These are phyloP conservation scores for Thyatira batis DNA, from an alignment of 2,888 invertebrate genomes.

Conservation along the genomic window DNA sequence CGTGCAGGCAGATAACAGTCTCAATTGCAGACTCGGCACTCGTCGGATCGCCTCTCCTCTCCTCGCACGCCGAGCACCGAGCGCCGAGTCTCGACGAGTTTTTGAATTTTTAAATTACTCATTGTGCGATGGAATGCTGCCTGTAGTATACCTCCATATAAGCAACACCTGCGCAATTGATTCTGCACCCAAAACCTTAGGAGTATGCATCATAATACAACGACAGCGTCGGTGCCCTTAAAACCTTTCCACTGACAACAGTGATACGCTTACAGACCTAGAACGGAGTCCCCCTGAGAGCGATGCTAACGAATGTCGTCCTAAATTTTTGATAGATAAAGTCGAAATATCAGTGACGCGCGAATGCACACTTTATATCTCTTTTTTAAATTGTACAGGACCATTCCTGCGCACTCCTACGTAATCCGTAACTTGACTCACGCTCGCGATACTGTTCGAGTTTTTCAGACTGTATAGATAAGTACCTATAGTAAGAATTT, in stretches of 20 bases:
- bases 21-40: conserved; percentile 75
- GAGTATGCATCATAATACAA: conserved; percentile 62
- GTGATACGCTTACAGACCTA: conserved; percentile 65
- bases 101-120: conserved; percentile 84
- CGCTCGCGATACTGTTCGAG: conserved; percentile 45
- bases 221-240: conserved; percentile 31
- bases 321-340: conserved; percentile 77
- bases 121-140: conserved; percentile 80
- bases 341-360: conserved; percentile 64
- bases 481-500: conserved; percentile 26
- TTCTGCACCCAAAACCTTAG: conserved; percentile 62
- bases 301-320: conserved; percentile 76
- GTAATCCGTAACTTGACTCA: conserved; percentile 67
- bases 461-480: conserved; percentile 23
- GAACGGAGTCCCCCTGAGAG: conserved; percentile 69
- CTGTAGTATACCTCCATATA: conserved; percentile 54
- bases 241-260: conserved; percentile 42
- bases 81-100: conserved; percentile 73
- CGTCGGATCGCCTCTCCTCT: conserved; percentile 69
- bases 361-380: conserved; percentile 55
- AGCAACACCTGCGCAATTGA: conserved; percentile 49
- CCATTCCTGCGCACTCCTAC: conserved; percentile 59
- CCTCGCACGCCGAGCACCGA: conserved; percentile 52
- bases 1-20: conserved; percentile 71
- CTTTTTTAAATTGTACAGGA: conserved; percentile 52